Base-by-base conservation (phyloP, 1,140 invertebrate genomes). In the Polyergus mexicanus region DNA sequence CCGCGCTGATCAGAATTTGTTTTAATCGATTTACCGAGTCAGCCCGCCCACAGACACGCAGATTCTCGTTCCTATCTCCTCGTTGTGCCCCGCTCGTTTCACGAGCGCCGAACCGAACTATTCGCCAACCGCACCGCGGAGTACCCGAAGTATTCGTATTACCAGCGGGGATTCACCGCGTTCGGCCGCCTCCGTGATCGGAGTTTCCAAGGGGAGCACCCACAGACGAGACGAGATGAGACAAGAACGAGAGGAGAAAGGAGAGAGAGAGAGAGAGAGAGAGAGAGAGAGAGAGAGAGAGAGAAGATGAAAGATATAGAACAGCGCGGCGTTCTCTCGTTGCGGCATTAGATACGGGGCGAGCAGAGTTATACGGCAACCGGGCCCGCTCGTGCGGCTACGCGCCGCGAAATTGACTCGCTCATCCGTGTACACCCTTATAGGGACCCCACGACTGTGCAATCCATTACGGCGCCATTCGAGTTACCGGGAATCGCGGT, bases 1-100 rank as follows among this genome's bases (percentile, higher is more conserved):
- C 78, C 78, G 68, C 68, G 78, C 78, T 83, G 78, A 83, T 83
- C 78, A 83, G 78, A 83, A 83, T 83, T 83, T 83, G 78, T 83
- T 83, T 83, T 83, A 83, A 83, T 83, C 78, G 78, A 83, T 83
- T 83, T 83, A 83, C 68, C 78, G 78, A 83, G 78, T 83, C 78
- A 83, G 68, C 78, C 54, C 78, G 47, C 32, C 10, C 58, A 7
- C 8, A 38, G 66, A 35, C 38, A n/a, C 66, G 19, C 62, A 19
- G 22, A 11, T 28, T 35, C 25, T 63, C 75, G 0, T 66, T 35
- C 69, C 76, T 51, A 35, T 38, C 16, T 35, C 22, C 56, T 72
- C 41, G 11, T 38, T 41, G 78, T 16, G 68, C 51, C 65, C 16
- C 47, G 47, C 10, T 72, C 78, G 78, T 83, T 83, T 83, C 78